Evolutionary conservation across 2,113 vertebrate species (phyloP).

Genomic region (Gopherus evgoodei): DNA sequence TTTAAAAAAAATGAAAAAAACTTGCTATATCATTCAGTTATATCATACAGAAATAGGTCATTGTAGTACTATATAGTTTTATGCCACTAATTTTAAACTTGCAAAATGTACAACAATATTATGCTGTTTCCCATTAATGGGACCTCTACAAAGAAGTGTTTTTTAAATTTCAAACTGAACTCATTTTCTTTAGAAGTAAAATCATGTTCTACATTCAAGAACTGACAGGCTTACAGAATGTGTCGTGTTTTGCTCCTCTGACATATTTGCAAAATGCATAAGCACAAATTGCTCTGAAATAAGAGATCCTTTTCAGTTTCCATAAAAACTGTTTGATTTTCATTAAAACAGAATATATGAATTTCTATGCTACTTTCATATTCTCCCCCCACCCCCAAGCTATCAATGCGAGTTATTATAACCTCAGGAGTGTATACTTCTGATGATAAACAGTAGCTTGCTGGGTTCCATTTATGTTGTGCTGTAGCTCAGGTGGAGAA

Average conservation of each 20-base stretch:
- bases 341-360: background rate
- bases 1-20: background rate
- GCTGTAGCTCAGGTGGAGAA: background rate
- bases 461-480: conserved; percentile 2
- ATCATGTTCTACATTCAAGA: background rate
- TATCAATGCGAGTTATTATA: background rate
- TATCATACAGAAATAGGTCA: background rate
- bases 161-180: background rate
- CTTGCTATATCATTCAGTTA: background rate
- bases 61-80: rapidly evolving
- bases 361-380: conserved; percentile 21
- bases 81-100: background rate
- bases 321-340: conserved; percentile 17
- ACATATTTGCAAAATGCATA: conserved; percentile 1
- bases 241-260: background rate
- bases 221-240: background rate
- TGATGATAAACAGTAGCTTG: conserved; percentile 53
- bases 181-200: conserved; percentile 13
- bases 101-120: background rate
- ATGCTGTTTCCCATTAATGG: background rate
- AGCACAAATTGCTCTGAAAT: background rate
- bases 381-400: background rate
- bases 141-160: background rate
- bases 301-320: conserved; percentile 20
- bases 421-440: conserved; percentile 32